Conservation (phyloP, 2,797 vertebrate genomes). For the Fratercula arctica region DNA sequence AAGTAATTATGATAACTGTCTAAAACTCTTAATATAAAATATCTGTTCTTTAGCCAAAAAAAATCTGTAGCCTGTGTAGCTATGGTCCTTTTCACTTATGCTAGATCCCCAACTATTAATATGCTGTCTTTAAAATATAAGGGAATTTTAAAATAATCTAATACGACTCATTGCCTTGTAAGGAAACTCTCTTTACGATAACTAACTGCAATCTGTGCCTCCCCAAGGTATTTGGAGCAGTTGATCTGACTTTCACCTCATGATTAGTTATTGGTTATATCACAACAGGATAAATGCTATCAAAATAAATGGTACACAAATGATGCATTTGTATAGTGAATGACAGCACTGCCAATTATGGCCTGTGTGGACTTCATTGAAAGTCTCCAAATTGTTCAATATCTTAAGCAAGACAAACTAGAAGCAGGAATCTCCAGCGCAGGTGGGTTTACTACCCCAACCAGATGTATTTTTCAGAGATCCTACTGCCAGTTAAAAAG, state of each 20-base stretch:
- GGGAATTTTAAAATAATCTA: neutral
- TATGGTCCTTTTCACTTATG: neutral
- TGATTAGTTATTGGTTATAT: neutral
- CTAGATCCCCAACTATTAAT: neutral
- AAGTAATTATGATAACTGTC: neutral
- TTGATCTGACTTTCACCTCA: neutral
- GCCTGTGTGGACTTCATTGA: neutral
- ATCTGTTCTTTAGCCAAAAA: neutral
- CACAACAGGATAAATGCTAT: neutral
- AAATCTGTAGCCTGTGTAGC: neutral
- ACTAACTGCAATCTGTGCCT: neutral
- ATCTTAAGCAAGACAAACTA: neutral
- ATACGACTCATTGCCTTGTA: neutral
- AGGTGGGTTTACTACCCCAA: neutral
- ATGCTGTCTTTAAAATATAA: neutral
- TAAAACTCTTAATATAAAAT: neutral
- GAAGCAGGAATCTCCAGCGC: neutral
- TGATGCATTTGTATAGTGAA: neutral
- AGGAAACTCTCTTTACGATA: neutral
- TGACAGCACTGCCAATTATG: neutral
- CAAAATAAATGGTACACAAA: neutral
- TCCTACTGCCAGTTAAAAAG: conserved; percentile 21
- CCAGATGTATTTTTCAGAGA: conserved; percentile 22
- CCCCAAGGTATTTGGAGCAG: neutral
- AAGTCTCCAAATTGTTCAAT: neutral